A percentile compares a stretch with the other conserved stretches of the same genome.
phyloP scores from a whole-genome alignment of 2,888 invertebrate species.

The Luperina nickerlii region DNA sequence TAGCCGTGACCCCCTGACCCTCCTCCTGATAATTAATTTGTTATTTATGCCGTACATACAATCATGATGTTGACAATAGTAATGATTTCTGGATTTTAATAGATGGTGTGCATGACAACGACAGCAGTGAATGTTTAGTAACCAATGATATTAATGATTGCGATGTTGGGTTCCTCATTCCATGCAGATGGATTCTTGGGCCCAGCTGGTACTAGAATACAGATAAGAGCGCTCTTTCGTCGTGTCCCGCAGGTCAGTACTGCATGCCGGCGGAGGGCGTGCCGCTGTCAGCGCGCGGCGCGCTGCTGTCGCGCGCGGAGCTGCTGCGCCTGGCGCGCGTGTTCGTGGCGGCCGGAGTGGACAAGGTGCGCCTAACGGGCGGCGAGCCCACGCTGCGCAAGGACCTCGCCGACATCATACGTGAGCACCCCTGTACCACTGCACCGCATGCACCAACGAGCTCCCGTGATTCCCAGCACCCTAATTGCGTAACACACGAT shows the following conservation, averaged over 20 bases:
- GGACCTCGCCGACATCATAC: slow-evolving; percentile 92
- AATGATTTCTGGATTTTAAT: slow-evolving; percentile 7
- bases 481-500: too few species aligned
- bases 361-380: slow-evolving; percentile 98
- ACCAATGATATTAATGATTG: not conserved
- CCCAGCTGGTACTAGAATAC: not conserved
- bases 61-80: not conserved
- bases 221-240: not conserved
- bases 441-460: not conserved
- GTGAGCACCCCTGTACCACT: slow-evolving; percentile 6
- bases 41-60: slow-evolving; percentile 21
- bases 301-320: slow-evolving; percentile 94
- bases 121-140: not conserved
- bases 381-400: slow-evolving; percentile 98
- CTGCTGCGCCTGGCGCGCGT: slow-evolving; percentile 94
- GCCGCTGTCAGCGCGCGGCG: slow-evolving; percentile 93
- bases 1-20: slow-evolving; percentile 19
- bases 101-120: slow-evolving; percentile 2
- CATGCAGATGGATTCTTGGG: not conserved
- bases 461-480: not conserved
- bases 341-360: slow-evolving; percentile 97
- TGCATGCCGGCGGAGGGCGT: slow-evolving; percentile 99
- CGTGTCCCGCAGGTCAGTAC: slow-evolving; percentile 83
- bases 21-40: slow-evolving; percentile 16
- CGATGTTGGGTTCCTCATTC: not conserved